Evolutionary conservation across 2,797 vertebrate genomes (phyloP).

Genomic region (Thunnus albacares): DNA sequence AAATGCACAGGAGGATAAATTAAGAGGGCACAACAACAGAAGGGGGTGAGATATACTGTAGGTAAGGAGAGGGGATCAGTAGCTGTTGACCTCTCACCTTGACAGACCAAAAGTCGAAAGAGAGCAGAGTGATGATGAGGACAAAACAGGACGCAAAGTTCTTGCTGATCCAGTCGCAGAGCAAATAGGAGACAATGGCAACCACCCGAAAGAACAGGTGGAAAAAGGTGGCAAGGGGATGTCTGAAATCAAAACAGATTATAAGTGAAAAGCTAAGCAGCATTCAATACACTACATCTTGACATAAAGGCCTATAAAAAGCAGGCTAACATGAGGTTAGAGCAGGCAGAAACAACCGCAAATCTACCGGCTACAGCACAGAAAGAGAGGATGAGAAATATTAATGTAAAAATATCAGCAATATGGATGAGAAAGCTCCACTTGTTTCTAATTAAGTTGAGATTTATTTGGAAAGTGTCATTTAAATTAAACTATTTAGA

Average conservation of each 20-base stretch:
- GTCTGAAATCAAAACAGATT: slow-evolving; percentile 41
- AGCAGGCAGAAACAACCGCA: not conserved
- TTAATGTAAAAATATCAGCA: not conserved
- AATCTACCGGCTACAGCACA: not conserved
- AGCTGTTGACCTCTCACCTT: slow-evolving; percentile 83
- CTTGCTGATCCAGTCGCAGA: slow-evolving; percentile 88
- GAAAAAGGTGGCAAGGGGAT: slow-evolving; percentile 86
- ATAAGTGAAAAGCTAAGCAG: not conserved
- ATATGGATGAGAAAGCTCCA: not conserved
- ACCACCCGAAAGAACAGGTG: slow-evolving; percentile 91
- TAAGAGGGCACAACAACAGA: no score
- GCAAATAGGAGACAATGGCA: slow-evolving; percentile 87
- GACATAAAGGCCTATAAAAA: no score
- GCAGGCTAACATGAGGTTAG: not conserved
- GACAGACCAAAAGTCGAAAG: slow-evolving; percentile 93
- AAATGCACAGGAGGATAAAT: not conserved
- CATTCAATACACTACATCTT: not conserved
- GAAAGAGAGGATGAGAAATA: not conserved
- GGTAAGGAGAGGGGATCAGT: not conserved
- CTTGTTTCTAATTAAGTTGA: not conserved
- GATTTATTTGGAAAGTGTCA: not conserved
- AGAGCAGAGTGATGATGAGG: slow-evolving; percentile 88
- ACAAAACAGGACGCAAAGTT: slow-evolving; percentile 91
- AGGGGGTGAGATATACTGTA: not conserved
- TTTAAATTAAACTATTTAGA: not conserved